Percentiles rank a stretch among this genome's conserved stretches.
Conservation (phyloP, 2,797 vertebrate species). For the Novumbra hubbsi region DNA sequence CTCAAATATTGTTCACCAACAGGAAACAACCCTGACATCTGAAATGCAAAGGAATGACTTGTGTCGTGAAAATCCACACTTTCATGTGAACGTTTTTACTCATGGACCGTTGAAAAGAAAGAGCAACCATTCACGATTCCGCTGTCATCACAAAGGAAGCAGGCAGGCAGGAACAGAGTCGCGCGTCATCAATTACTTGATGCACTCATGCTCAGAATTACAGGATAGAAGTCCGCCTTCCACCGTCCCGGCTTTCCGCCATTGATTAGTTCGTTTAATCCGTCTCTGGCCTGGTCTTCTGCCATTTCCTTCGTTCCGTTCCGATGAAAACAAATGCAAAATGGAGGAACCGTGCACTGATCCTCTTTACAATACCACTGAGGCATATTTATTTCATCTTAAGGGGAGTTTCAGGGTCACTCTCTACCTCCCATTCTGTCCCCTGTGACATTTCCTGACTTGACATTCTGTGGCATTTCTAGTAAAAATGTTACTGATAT, state of each 20-base stretch:
- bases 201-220: slow-evolving; percentile 70
- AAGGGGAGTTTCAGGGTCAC: slow-evolving; percentile 70
- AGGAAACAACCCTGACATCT: slow-evolving; percentile 25
- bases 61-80: slow-evolving; percentile 29
- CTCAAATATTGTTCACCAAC: not conserved
- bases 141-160: slow-evolving; percentile 25
- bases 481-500: slow-evolving; percentile 85
- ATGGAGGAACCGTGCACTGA: slow-evolving; percentile 70
- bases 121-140: slow-evolving; percentile 32
- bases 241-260: slow-evolving; percentile 60
- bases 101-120: slow-evolving; percentile 38
- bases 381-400: slow-evolving; percentile 82
- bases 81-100: slow-evolving; percentile 51
- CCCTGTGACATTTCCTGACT: slow-evolving; percentile 79
- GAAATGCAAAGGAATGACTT: slow-evolving; percentile 31
- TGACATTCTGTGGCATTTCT: slow-evolving; percentile 93
- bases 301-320: slow-evolving; percentile 62
- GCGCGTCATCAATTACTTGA: slow-evolving; percentile 77
- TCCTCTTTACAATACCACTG: slow-evolving; percentile 61
- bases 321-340: slow-evolving; percentile 81
- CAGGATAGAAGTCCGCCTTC: slow-evolving; percentile 72
- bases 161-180: slow-evolving; percentile 62
- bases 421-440: slow-evolving; percentile 58
- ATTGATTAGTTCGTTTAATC: slow-evolving; percentile 83
- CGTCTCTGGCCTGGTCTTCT: slow-evolving; percentile 55